Conservation (phyloP, 92 coral and sea anemone genomes). For the Porites rus region DNA sequence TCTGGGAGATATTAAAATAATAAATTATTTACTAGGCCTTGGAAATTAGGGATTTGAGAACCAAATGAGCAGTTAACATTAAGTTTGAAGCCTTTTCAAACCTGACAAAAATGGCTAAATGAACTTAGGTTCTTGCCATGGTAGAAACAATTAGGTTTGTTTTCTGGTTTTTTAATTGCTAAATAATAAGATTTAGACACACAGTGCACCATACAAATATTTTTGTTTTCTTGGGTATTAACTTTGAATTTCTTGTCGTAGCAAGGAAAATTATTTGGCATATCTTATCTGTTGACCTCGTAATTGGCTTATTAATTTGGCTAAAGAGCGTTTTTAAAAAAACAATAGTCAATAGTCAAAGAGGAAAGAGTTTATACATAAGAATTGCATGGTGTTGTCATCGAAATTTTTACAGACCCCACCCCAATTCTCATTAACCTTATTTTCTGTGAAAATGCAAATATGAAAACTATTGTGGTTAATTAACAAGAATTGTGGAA, state of each 20-base stretch:
- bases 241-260: background rate
- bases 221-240: constrained; percentile 19
- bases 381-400: background rate
- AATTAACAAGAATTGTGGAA: background rate
- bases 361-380: background rate
- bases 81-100: background rate
- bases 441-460: no score
- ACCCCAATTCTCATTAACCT: background rate
- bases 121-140: background rate
- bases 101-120: background rate
- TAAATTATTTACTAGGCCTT: background rate
- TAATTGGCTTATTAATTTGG: no score
- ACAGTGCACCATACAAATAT: no score
- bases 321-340: background rate
- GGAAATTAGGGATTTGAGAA: background rate
- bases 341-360: background rate
- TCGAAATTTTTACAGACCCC: background rate
- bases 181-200: background rate
- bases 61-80: background rate
- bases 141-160: constrained; percentile 18
- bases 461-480: no score
- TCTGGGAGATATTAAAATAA: no score
- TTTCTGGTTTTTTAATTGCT: background rate
- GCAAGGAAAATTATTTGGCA: background rate
- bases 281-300: no score